These are phyloP conservation scores for Taurulus bubalis DNA, from an alignment of 2,113 vertebrate species.

Conservation along the genomic window DNA sequence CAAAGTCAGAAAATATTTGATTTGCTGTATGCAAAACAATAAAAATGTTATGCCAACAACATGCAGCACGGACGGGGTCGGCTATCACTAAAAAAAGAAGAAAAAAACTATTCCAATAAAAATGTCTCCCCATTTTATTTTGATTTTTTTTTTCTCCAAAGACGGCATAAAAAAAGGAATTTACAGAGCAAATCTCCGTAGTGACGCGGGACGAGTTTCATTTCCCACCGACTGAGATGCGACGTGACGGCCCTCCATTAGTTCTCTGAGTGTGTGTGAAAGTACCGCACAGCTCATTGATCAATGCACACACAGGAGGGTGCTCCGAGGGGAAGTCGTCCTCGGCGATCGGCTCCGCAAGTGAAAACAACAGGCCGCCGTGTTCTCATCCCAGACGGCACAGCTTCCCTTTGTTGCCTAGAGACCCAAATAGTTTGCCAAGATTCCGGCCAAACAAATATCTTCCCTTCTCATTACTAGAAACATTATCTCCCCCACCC, in stretches of 20 bases:
- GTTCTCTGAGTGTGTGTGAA: not conserved
- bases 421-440: slow-evolving; percentile 55
- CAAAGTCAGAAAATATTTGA: not conserved
- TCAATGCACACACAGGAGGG: not conserved
- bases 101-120: not conserved
- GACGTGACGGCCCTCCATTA: not conserved
- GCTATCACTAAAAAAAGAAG: not conserved
- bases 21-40: not conserved
- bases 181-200: not conserved
- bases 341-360: slow-evolving; percentile 20
- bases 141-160: not conserved
- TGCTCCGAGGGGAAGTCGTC: not conserved
- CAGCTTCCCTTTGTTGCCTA: slow-evolving; percentile 42
- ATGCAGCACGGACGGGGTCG: too few relatives aligned
- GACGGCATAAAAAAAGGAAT: not conserved
- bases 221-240: not conserved
- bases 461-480: slow-evolving; percentile 51
- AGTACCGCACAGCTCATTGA: not conserved
- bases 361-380: slow-evolving; percentile 30
- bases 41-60: not conserved
- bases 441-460: slow-evolving; percentile 55
- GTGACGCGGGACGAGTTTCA: not conserved
- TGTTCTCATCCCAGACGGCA: slow-evolving; percentile 16
- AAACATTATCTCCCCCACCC: slow-evolving; percentile 47
- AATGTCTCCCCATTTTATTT: not conserved